Conservation (phyloP, 2,113 vertebrate species). For the Saimiri boliviensis region DNA sequence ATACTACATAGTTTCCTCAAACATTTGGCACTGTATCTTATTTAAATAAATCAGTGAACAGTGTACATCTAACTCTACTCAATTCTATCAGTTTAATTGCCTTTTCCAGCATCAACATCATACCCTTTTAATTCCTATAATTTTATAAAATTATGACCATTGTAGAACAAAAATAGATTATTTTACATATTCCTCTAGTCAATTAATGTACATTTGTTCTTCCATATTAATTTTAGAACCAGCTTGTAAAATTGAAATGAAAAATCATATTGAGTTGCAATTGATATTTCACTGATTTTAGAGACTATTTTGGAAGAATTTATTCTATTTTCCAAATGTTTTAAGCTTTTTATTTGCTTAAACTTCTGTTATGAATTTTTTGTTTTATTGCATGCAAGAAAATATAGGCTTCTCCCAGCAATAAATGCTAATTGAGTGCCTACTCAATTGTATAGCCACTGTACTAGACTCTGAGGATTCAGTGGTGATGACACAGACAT, state of each 20-base stretch:
- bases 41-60: not conserved
- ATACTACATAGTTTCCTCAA: not conserved
- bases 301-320: not conserved
- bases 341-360: constrained; percentile 7
- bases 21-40: not conserved
- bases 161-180: not conserved
- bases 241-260: not conserved
- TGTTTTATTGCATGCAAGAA: not conserved
- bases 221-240: not conserved
- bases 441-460: not conserved
- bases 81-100: not conserved
- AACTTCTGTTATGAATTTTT: not conserved
- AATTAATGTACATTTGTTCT: not conserved
- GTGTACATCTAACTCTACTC: not conserved
- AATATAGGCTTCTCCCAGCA: not conserved
- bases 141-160: not conserved
- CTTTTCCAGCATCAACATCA: not conserved
- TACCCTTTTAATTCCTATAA: not conserved
- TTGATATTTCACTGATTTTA: not conserved
- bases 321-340: not conserved
- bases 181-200: not conserved
- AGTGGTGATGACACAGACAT: not conserved
- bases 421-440: not conserved
- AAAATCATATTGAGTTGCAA: not conserved
- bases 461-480: not conserved